phyloP scores from a whole-genome alignment of 1,140 invertebrate species.

The Druon quercuslanigerum region DNA sequence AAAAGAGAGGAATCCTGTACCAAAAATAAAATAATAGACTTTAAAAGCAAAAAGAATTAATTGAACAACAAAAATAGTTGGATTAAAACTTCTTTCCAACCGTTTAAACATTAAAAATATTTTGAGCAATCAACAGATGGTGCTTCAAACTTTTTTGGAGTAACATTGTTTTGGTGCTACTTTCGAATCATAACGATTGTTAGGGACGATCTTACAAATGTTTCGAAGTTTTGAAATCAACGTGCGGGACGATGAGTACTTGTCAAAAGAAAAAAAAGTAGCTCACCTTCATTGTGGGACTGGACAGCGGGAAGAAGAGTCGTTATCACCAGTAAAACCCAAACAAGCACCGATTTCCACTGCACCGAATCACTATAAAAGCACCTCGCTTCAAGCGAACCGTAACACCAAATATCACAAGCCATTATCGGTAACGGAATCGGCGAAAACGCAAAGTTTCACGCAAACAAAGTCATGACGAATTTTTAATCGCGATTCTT shows the following conservation, averaged over 20 bases:
- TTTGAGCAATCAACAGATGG: too few species aligned
- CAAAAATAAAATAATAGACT: too few species aligned
- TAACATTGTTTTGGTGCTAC: too few species aligned
- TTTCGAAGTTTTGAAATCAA: too few species aligned
- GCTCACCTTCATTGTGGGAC: conserved; percentile 64
- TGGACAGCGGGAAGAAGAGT: conserved; percentile 52
- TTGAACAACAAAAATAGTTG: too few species aligned
- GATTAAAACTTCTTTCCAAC: too few species aligned
- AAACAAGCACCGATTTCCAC: conserved; percentile 61
- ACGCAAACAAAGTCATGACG: conserved; percentile 61
- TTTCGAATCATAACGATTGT: too few species aligned
- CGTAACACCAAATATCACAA: conserved; percentile 62
- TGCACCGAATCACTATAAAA: conserved; percentile 51
- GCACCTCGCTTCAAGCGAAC: conserved; percentile 47
- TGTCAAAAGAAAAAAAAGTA: conserved; percentile 24
- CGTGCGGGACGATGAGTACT: not conserved
- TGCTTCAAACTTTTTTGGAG: too few species aligned
- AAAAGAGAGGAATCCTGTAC: too few species aligned
- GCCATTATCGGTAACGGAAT: conserved; percentile 54
- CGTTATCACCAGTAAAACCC: conserved; percentile 52
- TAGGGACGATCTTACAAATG: too few species aligned
- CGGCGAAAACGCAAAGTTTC: conserved; percentile 45
- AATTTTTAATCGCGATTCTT: conserved; percentile 41
- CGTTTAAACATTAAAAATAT: too few species aligned
- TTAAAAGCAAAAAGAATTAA: too few species aligned